Conservation (phyloP, 1,140 invertebrate species). For the Cepaea nemoralis region DNA sequence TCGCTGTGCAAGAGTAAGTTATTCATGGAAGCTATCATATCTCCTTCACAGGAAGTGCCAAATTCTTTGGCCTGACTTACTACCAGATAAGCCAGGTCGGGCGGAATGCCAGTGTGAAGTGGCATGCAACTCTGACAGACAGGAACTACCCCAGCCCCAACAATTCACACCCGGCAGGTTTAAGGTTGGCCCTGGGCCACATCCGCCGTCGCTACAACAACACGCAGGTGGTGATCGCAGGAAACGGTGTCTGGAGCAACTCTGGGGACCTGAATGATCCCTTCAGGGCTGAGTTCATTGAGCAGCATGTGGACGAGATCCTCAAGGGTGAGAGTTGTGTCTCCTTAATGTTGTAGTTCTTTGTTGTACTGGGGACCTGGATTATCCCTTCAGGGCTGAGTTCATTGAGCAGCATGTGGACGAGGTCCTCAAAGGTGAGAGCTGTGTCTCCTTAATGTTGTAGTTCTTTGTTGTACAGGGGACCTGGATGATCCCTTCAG, state of each 20-base stretch:
- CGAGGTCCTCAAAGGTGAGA: too few species aligned
- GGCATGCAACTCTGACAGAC: not conserved
- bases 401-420: too few species aligned
- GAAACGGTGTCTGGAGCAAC: constrained; percentile 78
- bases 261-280: constrained; percentile 46
- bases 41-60: constrained; percentile 48
- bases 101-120: not conserved
- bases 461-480: too few species aligned
- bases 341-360: too few species aligned
- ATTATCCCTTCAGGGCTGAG: too few species aligned
- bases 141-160: not conserved
- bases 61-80: constrained; percentile 56
- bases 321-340: constrained; percentile 61
- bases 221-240: constrained; percentile 77
- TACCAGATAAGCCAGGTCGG: constrained; percentile 51
- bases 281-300: constrained; percentile 49
- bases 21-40: too few species aligned
- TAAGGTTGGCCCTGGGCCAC: constrained; percentile 77
- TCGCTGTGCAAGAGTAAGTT: too few species aligned
- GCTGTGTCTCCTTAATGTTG: too few species aligned
- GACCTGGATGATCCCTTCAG: too few species aligned
- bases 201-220: constrained; percentile 77
- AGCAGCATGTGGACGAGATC: constrained; percentile 53
- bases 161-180: constrained; percentile 67
- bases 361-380: too few species aligned